A percentile compares a stretch with the other conserved stretches of the same genome.
These are phyloP conservation scores for Ianthella basta DNA, from an alignment of 37 sponge, comb jelly and placozoan genomes.

Conservation along the genomic window DNA sequence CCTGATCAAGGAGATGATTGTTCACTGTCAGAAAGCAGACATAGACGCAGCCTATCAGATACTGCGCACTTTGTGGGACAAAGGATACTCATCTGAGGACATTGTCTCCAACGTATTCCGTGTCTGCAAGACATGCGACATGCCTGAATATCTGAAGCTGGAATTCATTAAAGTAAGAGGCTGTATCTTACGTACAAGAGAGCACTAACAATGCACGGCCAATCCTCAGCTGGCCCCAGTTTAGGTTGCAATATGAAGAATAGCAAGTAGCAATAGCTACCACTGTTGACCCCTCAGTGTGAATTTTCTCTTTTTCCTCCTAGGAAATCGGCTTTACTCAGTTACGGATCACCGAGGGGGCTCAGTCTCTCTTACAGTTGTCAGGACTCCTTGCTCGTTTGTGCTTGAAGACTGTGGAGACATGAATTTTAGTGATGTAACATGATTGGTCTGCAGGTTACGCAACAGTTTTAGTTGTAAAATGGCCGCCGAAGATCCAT, in stretches of 20 bases:
- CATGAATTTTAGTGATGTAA: background rate
- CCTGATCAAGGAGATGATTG: conserved; percentile 93
- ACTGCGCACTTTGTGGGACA: conserved; percentile 90
- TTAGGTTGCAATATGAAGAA: too few species aligned
- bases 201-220: too few species aligned
- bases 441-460: background rate
- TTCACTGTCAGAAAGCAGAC: conserved; percentile 66
- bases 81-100: conserved; percentile 96
- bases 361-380: conserved; percentile 92
- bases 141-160: conserved; percentile 96
- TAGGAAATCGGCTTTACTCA: conserved; percentile 97
- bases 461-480: background rate
- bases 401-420: conserved; percentile 21
- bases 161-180: conserved; percentile 89
- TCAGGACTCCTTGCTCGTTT: conserved; percentile 89
- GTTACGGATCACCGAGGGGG: conserved; percentile 88
- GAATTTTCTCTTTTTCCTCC: conserved; percentile 16
- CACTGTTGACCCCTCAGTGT: too few species aligned
- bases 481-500: conserved; percentile 35
- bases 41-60: conserved; percentile 88
- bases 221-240: too few species aligned
- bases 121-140: conserved; percentile 88
- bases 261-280: too few species aligned
- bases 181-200: too few species aligned
- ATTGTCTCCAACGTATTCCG: conserved; percentile 95